Conservation (phyloP, 2,113 vertebrate species). For the Holacanthus passer region DNA sequence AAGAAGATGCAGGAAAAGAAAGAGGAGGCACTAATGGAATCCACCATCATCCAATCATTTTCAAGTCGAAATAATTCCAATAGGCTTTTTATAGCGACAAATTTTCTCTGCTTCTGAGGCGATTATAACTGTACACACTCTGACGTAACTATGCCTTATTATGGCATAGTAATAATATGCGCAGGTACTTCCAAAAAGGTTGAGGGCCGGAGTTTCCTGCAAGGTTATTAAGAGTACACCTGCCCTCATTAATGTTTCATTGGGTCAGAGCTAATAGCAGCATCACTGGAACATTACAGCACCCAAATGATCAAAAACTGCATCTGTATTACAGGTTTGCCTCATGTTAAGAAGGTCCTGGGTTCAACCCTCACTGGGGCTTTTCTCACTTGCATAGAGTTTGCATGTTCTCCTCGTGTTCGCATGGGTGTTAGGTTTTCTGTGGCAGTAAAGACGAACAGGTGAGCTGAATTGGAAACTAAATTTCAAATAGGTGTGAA, state of each 20-base stretch:
- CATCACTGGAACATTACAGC: conserved; percentile 3
- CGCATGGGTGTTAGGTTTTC: conserved; percentile 23
- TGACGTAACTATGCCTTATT: conserved; percentile 57
- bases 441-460: background rate
- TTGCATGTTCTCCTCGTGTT: conserved; percentile 16
- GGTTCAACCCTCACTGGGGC: background rate
- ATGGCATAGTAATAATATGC: conserved; percentile 44
- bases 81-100: conserved; percentile 64
- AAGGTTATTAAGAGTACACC: conserved; percentile 59
- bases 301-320: background rate
- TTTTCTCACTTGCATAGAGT: conserved; percentile 9
- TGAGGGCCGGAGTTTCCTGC: conserved; percentile 44
- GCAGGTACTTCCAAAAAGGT: conserved; percentile 38
- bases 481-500: background rate
- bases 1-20: conserved; percentile 43
- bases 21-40: conserved; percentile 73
- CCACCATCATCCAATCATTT: conserved; percentile 72
- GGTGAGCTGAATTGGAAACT: background rate
- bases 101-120: conserved; percentile 52
- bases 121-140: conserved; percentile 58
- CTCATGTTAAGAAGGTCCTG: background rate
- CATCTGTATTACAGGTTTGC: background rate
- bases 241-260: conserved; percentile 51
- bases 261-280: conserved; percentile 4
- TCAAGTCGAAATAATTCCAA: conserved; percentile 68